These are phyloP conservation scores for Passer montanus DNA, from an alignment of 2,113 vertebrate genomes.

Conservation along the genomic window DNA sequence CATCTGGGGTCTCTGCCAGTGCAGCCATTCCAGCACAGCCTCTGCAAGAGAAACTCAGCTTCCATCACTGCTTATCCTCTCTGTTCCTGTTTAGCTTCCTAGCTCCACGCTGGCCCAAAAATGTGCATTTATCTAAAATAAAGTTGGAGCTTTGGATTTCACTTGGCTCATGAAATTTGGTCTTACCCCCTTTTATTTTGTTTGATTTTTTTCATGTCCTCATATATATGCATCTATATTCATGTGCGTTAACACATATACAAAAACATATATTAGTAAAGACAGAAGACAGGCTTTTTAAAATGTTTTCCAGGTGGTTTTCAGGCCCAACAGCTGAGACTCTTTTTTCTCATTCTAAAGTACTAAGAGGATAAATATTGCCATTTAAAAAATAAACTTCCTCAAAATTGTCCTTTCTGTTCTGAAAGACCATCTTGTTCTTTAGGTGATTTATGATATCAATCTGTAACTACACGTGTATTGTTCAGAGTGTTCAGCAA, in stretches of 20 bases:
- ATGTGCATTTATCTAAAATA: not conserved
- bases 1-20: not conserved
- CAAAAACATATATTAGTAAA: not conserved
- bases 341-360: not conserved
- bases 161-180: not conserved
- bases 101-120: not conserved
- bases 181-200: not conserved
- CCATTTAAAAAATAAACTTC: constrained; percentile 56
- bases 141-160: not conserved
- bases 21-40: not conserved
- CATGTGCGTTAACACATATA: not conserved
- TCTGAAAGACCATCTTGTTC: constrained; percentile 62
- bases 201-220: not conserved
- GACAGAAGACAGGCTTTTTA: not conserved
- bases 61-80: not conserved
- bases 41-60: not conserved
- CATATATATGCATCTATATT: not conserved
- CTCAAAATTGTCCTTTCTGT: constrained; percentile 55
- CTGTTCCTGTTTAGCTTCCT: not conserved
- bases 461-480: not conserved
- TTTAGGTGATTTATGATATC: constrained; percentile 51
- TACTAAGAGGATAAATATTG: constrained; percentile 29
- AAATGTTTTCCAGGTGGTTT: not conserved
- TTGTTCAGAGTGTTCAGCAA: constrained; percentile 64
- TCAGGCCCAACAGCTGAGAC: not conserved